phyloP scores from a whole-genome alignment of 2,888 invertebrate species.

The Nebria salina region DNA sequence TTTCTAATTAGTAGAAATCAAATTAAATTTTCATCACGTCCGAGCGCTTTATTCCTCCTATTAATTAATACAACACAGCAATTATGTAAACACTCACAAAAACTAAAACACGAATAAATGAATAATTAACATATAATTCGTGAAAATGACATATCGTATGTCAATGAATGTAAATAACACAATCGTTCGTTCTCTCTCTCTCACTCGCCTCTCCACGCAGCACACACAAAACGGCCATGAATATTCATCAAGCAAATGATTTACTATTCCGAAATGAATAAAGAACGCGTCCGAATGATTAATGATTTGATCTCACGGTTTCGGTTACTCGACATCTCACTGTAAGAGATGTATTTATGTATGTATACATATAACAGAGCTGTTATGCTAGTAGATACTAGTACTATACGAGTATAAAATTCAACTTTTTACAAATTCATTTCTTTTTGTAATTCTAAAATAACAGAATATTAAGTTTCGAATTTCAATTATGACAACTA shows the following conservation, averaged over 20 bases:
- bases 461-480: too few relatives aligned
- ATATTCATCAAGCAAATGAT: conserved; percentile 50
- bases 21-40: conserved; percentile 40
- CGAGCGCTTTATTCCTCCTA: conserved; percentile 37
- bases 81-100: conserved; percentile 47
- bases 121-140: conserved; percentile 50
- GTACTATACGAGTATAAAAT: too few relatives aligned
- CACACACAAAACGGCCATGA: conserved; percentile 13
- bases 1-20: not conserved
- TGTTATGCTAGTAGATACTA: not conserved
- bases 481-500: too few relatives aligned
- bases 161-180: conserved; percentile 48
- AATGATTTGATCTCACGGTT: conserved; percentile 33
- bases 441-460: too few relatives aligned
- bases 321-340: not conserved
- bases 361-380: not conserved
- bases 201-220: conserved; percentile 25
- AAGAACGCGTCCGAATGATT: conserved; percentile 44
- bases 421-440: too few relatives aligned
- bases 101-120: conserved; percentile 47
- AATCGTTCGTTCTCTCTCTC: not conserved
- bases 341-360: not conserved
- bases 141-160: conserved; percentile 53
- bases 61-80: conserved; percentile 45
- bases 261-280: conserved; percentile 50